Evolutionary conservation across 2,113 vertebrate genomes (phyloP).

Genomic region (Hyla sarda): DNA sequence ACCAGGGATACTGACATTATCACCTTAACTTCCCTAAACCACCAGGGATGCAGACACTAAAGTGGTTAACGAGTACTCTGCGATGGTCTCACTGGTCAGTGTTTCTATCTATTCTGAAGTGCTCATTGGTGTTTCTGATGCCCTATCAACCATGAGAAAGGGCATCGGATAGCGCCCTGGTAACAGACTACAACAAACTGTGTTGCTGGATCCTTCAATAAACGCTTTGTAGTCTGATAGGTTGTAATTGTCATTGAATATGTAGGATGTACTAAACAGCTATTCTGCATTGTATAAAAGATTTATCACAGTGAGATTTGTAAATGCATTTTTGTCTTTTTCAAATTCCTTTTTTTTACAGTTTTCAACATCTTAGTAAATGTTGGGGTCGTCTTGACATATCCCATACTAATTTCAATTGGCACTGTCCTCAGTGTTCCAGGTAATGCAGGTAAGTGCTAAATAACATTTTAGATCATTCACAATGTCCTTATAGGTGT

Average conservation of each 20-base stretch:
- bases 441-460: slow-evolving; percentile 89
- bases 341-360: slow-evolving; percentile 68
- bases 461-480: too few relatives aligned
- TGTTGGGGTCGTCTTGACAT: slow-evolving; percentile 93
- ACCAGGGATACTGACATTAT: too few relatives aligned
- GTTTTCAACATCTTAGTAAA: slow-evolving; percentile 97
- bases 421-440: slow-evolving; percentile 97
- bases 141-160: too few relatives aligned
- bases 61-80: too few relatives aligned
- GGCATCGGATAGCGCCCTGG: neutral
- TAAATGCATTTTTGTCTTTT: neutral
- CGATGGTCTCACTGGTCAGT: too few relatives aligned
- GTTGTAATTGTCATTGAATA: neutral
- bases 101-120: too few relatives aligned
- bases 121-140: too few relatives aligned
- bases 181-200: neutral
- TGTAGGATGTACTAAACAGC: neutral
- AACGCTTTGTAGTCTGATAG: neutral
- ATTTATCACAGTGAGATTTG: neutral
- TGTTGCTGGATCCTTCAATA: neutral
- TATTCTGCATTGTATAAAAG: neutral
- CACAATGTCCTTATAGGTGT: too few relatives aligned
- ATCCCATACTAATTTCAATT: slow-evolving; percentile 97
- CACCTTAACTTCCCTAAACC: too few relatives aligned
- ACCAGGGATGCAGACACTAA: too few relatives aligned